Base-by-base conservation (phyloP, 2,113 vertebrate species). In the Lepidothrix coronata region DNA sequence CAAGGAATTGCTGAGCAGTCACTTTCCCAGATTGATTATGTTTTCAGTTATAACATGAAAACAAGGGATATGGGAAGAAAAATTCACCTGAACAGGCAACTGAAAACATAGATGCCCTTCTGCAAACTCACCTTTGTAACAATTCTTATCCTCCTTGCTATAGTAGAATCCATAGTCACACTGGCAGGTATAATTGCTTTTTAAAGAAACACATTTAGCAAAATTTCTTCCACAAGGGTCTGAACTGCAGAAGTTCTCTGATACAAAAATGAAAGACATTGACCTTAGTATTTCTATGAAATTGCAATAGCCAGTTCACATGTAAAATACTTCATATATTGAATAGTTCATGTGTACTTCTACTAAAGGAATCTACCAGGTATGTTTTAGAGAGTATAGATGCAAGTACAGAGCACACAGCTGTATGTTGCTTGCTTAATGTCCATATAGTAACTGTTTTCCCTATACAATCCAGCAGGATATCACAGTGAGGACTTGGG, bases 41-140 rank as follows among this genome's bases (percentile, higher is more conserved):
- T 84, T 93, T 93, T 75, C 88, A 87, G 16, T 75, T 81, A 58
- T 17, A 93, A 90, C 14, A 63, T 8, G n/a, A 92, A 75, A 95
- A 87, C 57, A 89, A 92, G 28, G 8, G 14, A 22, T 48, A 80
- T 14, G 8, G 44, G 19, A 81, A 77, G 46, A 41, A 66, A 85
- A 85, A 63, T 30, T 74, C 54, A 84, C 39, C n/a, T 10, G 25
- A 66, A 39, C 25, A 49, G 41, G 48, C n/a, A 61, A 41, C 9
- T n/a, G 24, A 73, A 88, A 82, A 59, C n/a, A 62, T 1, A 63
- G 23, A 51, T 61, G 46, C 7, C 23, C 11, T 85, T 76, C 33
- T 84, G 48, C 11, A 89, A 93, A 93, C 98, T 97, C 84, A 98
- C 98, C 98, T 96, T 0, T 18, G 4, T 8, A 0, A 58, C 98